Evolutionary conservation across 2,888 invertebrate genomes (phyloP).

Genomic region (Drosophila gaucha): DNA sequence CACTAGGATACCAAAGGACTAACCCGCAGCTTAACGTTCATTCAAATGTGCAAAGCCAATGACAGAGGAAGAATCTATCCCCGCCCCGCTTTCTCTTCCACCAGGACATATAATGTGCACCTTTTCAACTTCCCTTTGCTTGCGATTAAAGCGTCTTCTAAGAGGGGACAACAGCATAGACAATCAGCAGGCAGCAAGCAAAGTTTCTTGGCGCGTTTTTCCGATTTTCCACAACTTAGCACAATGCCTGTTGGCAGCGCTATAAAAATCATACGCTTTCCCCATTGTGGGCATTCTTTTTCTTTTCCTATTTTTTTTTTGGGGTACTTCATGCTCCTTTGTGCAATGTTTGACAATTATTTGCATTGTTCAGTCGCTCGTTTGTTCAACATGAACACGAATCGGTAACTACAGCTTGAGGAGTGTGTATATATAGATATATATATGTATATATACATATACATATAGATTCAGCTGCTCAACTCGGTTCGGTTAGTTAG

Average conservation of each 20-base stretch:
- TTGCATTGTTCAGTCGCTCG: conserved; percentile 76
- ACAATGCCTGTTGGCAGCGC: conserved; percentile 64
- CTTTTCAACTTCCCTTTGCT: conserved; percentile 54
- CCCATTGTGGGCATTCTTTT: conserved; percentile 18
- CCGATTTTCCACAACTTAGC: conserved; percentile 45
- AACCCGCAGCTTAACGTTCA: conserved; percentile 57
- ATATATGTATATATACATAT: background rate
- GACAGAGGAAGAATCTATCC: conserved; percentile 33
- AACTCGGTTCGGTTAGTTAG: conserved; percentile 50
- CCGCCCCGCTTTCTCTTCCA: background rate
- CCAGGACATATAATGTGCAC: conserved; percentile 49
- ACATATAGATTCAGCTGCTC: conserved; percentile 31
- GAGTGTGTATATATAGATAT: conserved; percentile 49
- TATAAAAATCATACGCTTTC: conserved; percentile 74
- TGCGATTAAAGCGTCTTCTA: conserved; percentile 69
- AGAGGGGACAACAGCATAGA: conserved; percentile 39
- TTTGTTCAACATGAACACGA: conserved; percentile 75
- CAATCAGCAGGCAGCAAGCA: conserved; percentile 52
- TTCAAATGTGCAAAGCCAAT: conserved; percentile 79
- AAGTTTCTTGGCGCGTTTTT: conserved; percentile 30
- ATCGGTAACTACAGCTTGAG: conserved; percentile 77
- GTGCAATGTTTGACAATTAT: conserved; percentile 77
- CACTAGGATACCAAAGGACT: conserved; percentile 35
- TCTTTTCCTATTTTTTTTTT: conserved; percentile 1
- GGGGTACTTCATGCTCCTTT: conserved; percentile 37